These are phyloP conservation scores for Xylocopa sonorina DNA, from an alignment of 1,140 invertebrate species.

Conservation along the genomic window DNA sequence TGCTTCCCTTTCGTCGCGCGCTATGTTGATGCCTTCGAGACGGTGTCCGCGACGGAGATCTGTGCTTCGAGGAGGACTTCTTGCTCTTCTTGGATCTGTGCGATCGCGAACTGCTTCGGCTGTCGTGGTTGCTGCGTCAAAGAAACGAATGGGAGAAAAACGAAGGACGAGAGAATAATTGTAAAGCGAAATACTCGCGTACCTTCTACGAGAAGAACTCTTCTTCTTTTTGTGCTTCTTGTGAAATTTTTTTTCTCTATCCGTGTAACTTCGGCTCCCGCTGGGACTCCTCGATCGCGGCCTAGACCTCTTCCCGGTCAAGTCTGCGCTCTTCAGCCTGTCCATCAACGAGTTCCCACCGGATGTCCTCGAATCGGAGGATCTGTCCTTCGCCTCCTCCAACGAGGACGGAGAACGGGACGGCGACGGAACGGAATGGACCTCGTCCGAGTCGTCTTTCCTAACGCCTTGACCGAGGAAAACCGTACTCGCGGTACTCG, in stretches of 20 bases:
- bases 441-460: slow-evolving; percentile 72
- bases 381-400: slow-evolving; percentile 60
- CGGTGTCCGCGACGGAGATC: slow-evolving; percentile 76
- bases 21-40: slow-evolving; percentile 70
- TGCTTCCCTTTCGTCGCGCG: slow-evolving; percentile 72
- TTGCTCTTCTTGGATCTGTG: slow-evolving; percentile 79
- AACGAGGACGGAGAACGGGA: slow-evolving; percentile 69
- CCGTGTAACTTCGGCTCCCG: slow-evolving; percentile 69
- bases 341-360: slow-evolving; percentile 75
- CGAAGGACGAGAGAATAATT: not conserved
- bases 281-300: slow-evolving; percentile 77
- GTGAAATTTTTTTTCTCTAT: slow-evolving; percentile 72
- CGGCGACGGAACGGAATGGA: slow-evolving; percentile 74
- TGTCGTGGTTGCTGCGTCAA: slow-evolving; percentile 74
- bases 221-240: slow-evolving; percentile 81
- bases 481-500: not conserved
- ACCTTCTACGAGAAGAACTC: slow-evolving; percentile 79
- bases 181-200: slow-evolving; percentile 33
- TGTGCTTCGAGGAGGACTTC: slow-evolving; percentile 76
- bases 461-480: slow-evolving; percentile 28
- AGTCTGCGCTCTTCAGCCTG: slow-evolving; percentile 74
- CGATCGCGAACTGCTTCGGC: slow-evolving; percentile 74
- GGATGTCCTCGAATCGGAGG: slow-evolving; percentile 50
- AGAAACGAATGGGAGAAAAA: slow-evolving; percentile 16
- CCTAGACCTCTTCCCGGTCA: slow-evolving; percentile 73